Evolutionary conservation across 2,888 invertebrate genomes (phyloP).

Genomic region (Heliconius ethilla): DNA sequence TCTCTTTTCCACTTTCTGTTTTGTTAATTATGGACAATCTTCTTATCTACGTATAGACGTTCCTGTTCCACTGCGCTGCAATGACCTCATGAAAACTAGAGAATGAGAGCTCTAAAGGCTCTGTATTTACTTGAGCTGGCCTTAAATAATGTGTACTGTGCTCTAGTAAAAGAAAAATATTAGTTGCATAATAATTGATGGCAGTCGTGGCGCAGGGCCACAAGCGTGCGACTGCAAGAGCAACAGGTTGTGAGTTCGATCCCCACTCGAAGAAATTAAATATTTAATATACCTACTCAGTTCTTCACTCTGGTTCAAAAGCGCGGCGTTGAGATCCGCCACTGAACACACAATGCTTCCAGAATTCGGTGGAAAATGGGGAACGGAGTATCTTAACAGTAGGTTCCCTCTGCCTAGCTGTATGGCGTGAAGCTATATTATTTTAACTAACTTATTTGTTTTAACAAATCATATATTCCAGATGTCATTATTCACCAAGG

Average conservation of each 20-base stretch:
- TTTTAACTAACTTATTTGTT: neutral
- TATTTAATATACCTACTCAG: neutral
- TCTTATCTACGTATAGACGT: too few species aligned
- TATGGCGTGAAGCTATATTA: neutral
- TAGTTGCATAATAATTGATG: neutral
- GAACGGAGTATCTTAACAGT: too few species aligned
- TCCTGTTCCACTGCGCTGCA: too few species aligned
- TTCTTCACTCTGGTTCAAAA: too few species aligned
- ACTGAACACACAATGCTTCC: too few species aligned
- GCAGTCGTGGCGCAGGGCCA: neutral
- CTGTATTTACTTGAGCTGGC: neutral
- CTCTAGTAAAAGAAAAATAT: neutral
- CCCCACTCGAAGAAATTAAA: too few species aligned
- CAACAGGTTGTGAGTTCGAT: too few species aligned
- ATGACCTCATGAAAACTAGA: too few species aligned
- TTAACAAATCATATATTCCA: slow-evolving; percentile 28
- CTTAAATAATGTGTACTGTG: neutral
- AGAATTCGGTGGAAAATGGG: too few species aligned
- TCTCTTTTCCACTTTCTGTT: neutral
- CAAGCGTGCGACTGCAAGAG: too few species aligned
- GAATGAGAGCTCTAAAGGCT: neutral
- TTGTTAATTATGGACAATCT: neutral
- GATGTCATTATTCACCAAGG: slow-evolving; percentile 37
- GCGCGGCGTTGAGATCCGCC: too few species aligned
- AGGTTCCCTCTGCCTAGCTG: neutral